Evolutionary conservation across 2,113 vertebrate genomes (phyloP).

Genomic region (Scomber colias): DNA sequence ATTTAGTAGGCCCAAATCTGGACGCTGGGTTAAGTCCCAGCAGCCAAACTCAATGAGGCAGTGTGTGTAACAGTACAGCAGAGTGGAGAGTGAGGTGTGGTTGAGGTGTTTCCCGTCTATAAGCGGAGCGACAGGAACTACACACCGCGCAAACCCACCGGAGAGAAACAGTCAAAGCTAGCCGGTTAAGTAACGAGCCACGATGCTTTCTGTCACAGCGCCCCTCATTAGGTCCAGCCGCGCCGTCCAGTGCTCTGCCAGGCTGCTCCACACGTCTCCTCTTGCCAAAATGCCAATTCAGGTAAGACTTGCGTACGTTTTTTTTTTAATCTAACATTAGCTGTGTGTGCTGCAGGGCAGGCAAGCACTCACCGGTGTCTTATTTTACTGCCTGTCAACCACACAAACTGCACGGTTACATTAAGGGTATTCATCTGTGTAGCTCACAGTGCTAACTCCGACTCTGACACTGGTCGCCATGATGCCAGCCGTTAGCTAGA

Average conservation of each 20-base stretch:
- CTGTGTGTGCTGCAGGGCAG: not conserved
- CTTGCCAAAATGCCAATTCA: slow-evolving; percentile 79
- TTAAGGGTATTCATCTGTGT: fast-evolving
- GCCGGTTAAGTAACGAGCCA: not conserved
- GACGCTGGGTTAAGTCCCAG: not conserved
- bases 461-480: slow-evolving; percentile 14
- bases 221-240: slow-evolving; percentile 32
- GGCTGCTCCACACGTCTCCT: slow-evolving; percentile 63
- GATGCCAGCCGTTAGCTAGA: not conserved
- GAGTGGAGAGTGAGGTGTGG: not conserved
- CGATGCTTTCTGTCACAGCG: slow-evolving; percentile 54
- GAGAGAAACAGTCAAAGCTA: no score
- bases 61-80: not conserved
- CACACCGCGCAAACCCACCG: fast-evolving
- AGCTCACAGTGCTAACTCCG: slow-evolving; percentile 16
- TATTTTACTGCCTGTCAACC: not conserved
- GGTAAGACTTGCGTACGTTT: slow-evolving; percentile 60
- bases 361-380: no score
- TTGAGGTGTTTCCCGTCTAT: not conserved
- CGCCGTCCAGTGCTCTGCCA: not conserved
- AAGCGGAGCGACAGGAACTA: not conserved
- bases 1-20: slow-evolving; percentile 35
- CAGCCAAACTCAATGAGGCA: slow-evolving; percentile 1
- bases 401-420: not conserved
- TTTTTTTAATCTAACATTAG: not conserved